A percentile compares a stretch with the other conserved stretches of the same genome.
Evolutionary conservation across 2,797 vertebrate species (phyloP).

Genomic region (Mus minutoides): DNA sequence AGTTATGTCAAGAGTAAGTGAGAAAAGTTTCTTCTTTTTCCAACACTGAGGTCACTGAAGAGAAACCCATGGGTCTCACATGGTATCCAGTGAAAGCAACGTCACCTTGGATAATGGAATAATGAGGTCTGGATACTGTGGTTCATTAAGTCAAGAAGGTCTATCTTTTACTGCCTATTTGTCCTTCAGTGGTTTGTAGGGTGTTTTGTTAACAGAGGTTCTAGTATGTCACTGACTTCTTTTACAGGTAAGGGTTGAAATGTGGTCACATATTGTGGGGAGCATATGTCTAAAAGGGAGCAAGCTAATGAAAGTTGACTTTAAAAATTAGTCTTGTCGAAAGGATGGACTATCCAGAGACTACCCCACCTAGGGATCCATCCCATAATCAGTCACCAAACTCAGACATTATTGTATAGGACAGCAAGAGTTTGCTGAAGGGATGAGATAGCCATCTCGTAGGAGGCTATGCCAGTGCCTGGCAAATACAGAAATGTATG

Average conservation of each 20-base stretch:
- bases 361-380: too few relatives aligned
- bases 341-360: too few relatives aligned
- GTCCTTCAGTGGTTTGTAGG: background rate
- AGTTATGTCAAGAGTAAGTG: conserved; percentile 39
- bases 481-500: too few relatives aligned
- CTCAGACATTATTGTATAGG: too few relatives aligned
- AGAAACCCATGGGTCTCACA: background rate
- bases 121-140: background rate
- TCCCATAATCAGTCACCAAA: too few relatives aligned
- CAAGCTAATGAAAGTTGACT: background rate
- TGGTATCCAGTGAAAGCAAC: background rate
- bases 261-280: background rate
- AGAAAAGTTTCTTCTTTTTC: conserved; percentile 49
- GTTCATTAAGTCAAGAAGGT: background rate
- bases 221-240: background rate
- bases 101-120: background rate
- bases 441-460: too few relatives aligned
- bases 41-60: background rate
- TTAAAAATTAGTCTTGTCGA: conserved; percentile 17
- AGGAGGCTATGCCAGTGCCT: too few relatives aligned
- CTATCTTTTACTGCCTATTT: background rate
- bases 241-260: background rate
- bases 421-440: too few relatives aligned
- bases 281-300: background rate
- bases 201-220: background rate